phyloP scores from a whole-genome alignment of 2,113 vertebrate species.

The Pheucticus melanocephalus region DNA sequence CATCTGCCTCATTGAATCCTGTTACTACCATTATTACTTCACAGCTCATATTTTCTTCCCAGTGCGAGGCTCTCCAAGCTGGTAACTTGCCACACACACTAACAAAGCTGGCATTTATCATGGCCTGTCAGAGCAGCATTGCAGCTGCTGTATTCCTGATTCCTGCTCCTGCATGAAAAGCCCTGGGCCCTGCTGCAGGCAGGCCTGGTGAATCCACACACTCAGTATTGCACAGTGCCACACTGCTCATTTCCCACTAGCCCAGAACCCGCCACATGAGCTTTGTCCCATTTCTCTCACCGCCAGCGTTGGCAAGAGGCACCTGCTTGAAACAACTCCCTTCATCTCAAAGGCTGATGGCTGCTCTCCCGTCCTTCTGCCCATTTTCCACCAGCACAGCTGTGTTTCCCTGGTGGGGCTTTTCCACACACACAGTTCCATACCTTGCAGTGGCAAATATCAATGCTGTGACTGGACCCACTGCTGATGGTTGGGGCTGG shows the following conservation, averaged over 20 bases:
- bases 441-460: neutral
- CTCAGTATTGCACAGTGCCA: neutral
- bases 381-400: neutral
- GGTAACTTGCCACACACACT: neutral
- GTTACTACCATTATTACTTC: constrained; percentile 42
- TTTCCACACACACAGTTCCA: neutral
- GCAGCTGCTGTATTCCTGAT: neutral
- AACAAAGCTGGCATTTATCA: constrained; percentile 7
- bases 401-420: neutral
- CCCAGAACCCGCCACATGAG: accelerated
- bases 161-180: neutral
- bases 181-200: neutral
- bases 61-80: neutral
- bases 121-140: neutral
- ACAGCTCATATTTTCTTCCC: constrained; percentile 49
- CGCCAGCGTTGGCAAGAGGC: neutral
- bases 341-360: accelerated
- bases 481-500: neutral
- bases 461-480: accelerated
- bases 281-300: neutral
- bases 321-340: neutral
- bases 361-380: neutral
- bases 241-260: neutral
- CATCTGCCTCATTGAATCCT: constrained; percentile 27
- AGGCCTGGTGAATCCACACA: neutral